A percentile compares a stretch with the other conserved stretches of the same genome.
These are phyloP conservation scores for Tiliqua scincoides DNA, from an alignment of 2,113 vertebrate genomes.

Conservation along the genomic window DNA sequence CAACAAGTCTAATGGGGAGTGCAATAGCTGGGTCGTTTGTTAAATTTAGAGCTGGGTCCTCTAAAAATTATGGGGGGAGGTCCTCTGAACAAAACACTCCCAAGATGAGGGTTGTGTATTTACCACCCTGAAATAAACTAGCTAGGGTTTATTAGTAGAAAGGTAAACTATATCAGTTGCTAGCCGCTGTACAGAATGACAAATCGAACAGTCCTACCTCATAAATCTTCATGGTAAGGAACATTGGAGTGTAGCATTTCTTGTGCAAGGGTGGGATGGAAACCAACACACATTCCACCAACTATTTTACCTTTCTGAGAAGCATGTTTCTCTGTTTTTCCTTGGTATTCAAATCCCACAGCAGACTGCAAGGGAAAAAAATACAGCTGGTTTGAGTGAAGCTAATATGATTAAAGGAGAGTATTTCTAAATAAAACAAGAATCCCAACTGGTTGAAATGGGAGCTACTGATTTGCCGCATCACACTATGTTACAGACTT, in stretches of 20 bases:
- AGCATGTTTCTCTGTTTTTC: slow-evolving; percentile 94
- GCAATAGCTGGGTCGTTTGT: neutral
- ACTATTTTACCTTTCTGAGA: slow-evolving; percentile 89
- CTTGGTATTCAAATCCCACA: slow-evolving; percentile 94
- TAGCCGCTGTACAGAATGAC: neutral
- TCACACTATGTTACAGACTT: neutral
- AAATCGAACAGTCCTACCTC: neutral
- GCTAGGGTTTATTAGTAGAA: neutral
- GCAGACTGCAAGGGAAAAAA: slow-evolving; percentile 83
- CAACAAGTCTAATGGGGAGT: neutral
- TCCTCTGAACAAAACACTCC: neutral
- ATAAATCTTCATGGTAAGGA: neutral
- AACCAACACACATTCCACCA: neutral
- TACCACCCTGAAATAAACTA: neutral
- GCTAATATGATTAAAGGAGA: neutral
- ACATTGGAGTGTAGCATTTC: neutral
- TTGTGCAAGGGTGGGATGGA: neutral
- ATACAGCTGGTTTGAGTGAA: slow-evolving; percentile 7
- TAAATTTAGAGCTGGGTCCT: too few species aligned
- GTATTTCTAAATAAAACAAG: neutral
- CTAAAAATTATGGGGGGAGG: neutral
- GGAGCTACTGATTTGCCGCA: rapidly evolving
- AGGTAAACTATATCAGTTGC: neutral
- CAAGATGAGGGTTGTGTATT: neutral
- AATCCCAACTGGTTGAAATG: neutral